A percentile compares a stretch with the other conserved stretches of the same genome.
phyloP scores from a whole-genome alignment of 2,797 vertebrate genomes.

The Parotocinclus haroldoi region DNA sequence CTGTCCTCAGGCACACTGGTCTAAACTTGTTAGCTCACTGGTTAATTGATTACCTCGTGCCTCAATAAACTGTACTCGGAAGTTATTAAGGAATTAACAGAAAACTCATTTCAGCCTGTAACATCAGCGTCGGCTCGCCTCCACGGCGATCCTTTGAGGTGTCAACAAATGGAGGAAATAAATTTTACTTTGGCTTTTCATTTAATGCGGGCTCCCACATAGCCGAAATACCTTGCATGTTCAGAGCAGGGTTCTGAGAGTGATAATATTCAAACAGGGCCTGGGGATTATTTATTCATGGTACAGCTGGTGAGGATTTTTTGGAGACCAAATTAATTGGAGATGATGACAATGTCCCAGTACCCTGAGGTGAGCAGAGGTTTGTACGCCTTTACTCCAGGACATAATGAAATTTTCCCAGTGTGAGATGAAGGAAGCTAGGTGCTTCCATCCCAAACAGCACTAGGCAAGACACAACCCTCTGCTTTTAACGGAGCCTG shows the following conservation, averaged over 20 bases:
- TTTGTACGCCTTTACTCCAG: conserved; percentile 17
- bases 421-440: conserved; percentile 7
- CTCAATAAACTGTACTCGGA: conserved; percentile 61
- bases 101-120: background rate
- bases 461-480: background rate
- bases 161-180: conserved; percentile 4
- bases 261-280: conserved; percentile 15
- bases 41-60: conserved; percentile 59
- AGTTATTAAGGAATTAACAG: conserved; percentile 52
- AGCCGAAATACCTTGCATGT: background rate
- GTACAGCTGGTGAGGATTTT: conserved; percentile 3
- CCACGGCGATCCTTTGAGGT: background rate
- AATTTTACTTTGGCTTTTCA: background rate
- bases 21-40: conserved; percentile 53
- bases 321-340: conserved; percentile 1
- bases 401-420: conserved; percentile 15
- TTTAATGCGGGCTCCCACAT: background rate
- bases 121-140: background rate
- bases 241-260: conserved; percentile 3
- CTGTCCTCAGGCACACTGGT: conserved; percentile 25
- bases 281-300: conserved; percentile 22
- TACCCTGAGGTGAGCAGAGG: background rate
- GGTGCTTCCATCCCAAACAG: background rate
- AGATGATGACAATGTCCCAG: background rate
- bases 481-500: background rate